Evolutionary conservation across 2,888 invertebrate species (phyloP), one percentile per base, ranked within the genome.

Genomic region (Synergus japonicus): DNA sequence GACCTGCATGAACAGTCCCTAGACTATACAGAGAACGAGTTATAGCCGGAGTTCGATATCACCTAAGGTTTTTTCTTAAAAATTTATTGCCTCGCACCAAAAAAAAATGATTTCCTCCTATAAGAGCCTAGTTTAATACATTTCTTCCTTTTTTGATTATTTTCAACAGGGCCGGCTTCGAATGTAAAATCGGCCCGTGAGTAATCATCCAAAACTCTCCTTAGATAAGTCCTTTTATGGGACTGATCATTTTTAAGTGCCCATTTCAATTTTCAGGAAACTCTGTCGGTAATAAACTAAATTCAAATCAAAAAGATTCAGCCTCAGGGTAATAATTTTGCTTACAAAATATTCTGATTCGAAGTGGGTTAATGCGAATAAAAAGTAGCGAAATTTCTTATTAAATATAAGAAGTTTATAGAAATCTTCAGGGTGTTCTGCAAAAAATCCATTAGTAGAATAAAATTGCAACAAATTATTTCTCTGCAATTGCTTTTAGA

Each of bases 1-100:
- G 22, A 69, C 44, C 7, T 69, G 46, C 69, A 29, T 49, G 67
- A 5, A n/a, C 58, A 7, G 69, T 49, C 69, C 69, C 69, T 29
- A 67, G 29, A 29, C 63, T 22, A 37, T 37, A 29, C 29, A 63
- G 22, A 63, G 15, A 49, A 29, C 69, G 46, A 49, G 49, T 73
- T 37, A 73, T 29, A 37, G 15, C 29, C 29, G 9, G 29, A 73
- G 15, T 49, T 73, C 46, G 67, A 43, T 43, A 29, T 46, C 44
- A 43, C 22, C 63, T 63, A 29, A 29, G 22, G 4, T 60, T 63
- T 63, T 29, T 63, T 63, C 22, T 63, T 22, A 63, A 63, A 63
- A 29, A 63, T 63, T 4, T 63, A 63, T 63, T 63, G 13, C 29
- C 29, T 63, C 63, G 4, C 4, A 29, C 1, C 12, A 18, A 58